Conservation (phyloP, 2,797 vertebrate species). For the Florisuga fusca region DNA sequence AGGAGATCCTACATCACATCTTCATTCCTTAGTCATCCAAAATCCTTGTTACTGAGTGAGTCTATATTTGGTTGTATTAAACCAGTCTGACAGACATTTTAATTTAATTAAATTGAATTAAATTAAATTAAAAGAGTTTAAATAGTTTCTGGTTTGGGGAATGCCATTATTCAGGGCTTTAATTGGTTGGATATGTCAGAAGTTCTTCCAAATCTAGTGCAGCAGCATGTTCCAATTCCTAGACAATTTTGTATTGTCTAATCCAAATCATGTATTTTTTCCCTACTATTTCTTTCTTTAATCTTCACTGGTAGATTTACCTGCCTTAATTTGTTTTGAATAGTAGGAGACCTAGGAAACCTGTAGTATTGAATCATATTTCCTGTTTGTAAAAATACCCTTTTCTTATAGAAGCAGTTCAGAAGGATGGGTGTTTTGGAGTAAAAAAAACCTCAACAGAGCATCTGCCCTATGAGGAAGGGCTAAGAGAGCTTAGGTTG, state of each 20-base stretch:
- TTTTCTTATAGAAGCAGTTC: background rate
- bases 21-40: background rate
- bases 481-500: too few species aligned
- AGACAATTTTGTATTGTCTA: background rate
- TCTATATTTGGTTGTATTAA: background rate
- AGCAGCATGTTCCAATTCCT: background rate
- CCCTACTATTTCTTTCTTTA: background rate
- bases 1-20: background rate
- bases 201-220: background rate
- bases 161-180: background rate
- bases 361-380: background rate
- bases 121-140: background rate
- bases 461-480: too few species aligned
- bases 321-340: background rate
- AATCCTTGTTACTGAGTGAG: background rate
- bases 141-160: background rate
- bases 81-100: background rate
- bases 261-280: background rate
- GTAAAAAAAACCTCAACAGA: background rate
- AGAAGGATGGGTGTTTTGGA: background rate
- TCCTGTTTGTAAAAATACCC: background rate
- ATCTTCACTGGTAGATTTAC: background rate
- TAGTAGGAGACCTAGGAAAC: background rate
- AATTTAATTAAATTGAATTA: background rate
- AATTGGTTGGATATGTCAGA: background rate